Base-by-base conservation (phyloP, 2,113 vertebrate genomes). In the Amazona guildingii region DNA sequence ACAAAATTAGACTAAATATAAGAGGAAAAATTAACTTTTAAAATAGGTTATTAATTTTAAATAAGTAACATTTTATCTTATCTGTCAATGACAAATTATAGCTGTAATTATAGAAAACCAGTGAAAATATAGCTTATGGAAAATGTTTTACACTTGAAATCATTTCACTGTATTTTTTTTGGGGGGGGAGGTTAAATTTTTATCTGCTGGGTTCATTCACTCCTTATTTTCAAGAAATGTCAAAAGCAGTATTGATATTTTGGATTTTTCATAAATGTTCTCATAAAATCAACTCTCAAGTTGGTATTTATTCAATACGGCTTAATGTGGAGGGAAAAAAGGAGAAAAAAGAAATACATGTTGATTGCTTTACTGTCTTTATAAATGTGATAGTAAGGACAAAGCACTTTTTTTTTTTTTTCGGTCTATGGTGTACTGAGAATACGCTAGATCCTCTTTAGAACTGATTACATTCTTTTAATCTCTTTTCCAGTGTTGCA, bases 271-370 rank as follows among this genome's bases (percentile, higher is more conserved):
- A 35, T 55, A 67, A 76, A 59, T 54, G 25, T 59, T 67, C 9
- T 37, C 72, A 51, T 61, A 29, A 59, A 59, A 77, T 68, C 33
- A 75, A 44, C 35, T 63, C 41, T 66, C 46, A 52, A 77, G 43
- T 24, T 33, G 5, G 2, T 24, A 31, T 70, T 76, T 66, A 44
- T 46, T 83, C 21, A 70, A 15, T 49, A 54, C 28, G 21, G 21
- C 7, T 88, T 88, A 76, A 55, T 46, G 35, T 5, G 20, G 29
- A 59, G 8, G 39, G 5, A 35, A n/a, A 35, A 17, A 19, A 21
- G 4, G 7, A 2, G 7, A 6, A 4, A 29, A 52, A 67, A 63
- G 1, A 41, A 69, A 44, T 0, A 0, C 8, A 28, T 20, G 8
- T 17, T 18, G 8, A 41, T 52, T 79, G 29, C 4, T 52, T 79